Conservation (phyloP, 2,797 vertebrate genomes). For the Premnoplex brunnescens region DNA sequence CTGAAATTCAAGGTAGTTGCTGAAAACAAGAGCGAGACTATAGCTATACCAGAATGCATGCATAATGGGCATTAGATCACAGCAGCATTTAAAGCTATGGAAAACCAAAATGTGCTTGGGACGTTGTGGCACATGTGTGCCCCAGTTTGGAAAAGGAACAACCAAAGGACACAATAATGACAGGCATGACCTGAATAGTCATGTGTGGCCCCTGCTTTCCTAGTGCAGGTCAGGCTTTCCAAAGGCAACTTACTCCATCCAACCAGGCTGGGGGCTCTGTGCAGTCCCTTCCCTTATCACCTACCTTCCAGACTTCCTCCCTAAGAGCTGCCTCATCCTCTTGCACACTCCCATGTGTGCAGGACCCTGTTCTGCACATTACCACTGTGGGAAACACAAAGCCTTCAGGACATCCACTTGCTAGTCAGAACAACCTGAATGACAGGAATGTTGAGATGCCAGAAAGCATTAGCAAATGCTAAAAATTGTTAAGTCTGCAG, state of each 20-base stretch:
- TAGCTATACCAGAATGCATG: background rate
- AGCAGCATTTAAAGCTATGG: background rate
- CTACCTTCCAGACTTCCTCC: background rate
- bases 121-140: background rate
- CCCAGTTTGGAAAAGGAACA: background rate
- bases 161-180: background rate
- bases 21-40: background rate
- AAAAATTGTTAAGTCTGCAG: background rate
- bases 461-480: background rate
- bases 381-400: background rate
- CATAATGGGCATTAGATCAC: background rate
- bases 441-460: rapidly evolving
- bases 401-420: background rate
- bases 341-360: rapidly evolving
- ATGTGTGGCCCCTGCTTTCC: background rate
- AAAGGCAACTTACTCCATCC: background rate
- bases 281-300: background rate
- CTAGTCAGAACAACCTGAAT: background rate
- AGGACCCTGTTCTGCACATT: rapidly evolving
- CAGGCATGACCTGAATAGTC: background rate
- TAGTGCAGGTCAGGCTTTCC: background rate
- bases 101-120: background rate
- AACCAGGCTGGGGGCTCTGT: background rate
- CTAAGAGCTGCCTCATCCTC: background rate
- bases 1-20: background rate